These are phyloP conservation scores for Cancer borealis DNA, from an alignment of 2,888 invertebrate genomes.

Conservation along the genomic window DNA sequence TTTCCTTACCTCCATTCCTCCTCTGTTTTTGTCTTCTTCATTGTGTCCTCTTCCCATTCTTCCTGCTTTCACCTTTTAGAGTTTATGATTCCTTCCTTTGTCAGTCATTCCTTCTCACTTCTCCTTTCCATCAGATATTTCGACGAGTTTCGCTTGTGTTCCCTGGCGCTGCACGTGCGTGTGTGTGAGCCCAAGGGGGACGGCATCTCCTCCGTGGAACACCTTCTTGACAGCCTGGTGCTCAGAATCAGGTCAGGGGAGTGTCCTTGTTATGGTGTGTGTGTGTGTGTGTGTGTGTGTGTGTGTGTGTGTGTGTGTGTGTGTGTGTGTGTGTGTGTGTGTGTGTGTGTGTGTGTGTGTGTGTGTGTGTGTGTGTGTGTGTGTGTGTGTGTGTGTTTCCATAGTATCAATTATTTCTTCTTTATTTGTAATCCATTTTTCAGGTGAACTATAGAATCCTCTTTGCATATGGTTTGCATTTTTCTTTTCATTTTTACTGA, in stretches of 20 bases:
- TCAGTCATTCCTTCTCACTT: neutral
- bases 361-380: too few species aligned
- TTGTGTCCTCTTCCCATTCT: neutral
- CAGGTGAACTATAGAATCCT: too few species aligned
- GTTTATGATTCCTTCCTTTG: neutral
- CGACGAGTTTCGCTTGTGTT: constrained; percentile 62
- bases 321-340: too few species aligned
- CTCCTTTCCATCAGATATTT: constrained; percentile 47
- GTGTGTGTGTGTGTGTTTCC: too few species aligned
- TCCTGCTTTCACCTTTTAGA: neutral
- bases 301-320: too few species aligned
- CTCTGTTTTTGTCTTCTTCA: neutral
- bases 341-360: too few species aligned
- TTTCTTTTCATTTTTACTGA: too few species aligned
- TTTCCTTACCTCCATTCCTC: neutral
- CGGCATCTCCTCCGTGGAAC: constrained; percentile 84
- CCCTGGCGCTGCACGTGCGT: constrained; percentile 78
- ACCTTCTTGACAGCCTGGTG: constrained; percentile 83
- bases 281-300: neutral
- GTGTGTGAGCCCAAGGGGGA: constrained; percentile 84
- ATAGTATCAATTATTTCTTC: too few species aligned
- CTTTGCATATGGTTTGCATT: too few species aligned
- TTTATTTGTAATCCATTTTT: too few species aligned
- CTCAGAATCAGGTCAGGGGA: constrained; percentile 81
- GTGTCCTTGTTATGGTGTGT: neutral